Base-by-base conservation (phyloP, 2,113 vertebrate species). In the Phaethornis superciliosus region DNA sequence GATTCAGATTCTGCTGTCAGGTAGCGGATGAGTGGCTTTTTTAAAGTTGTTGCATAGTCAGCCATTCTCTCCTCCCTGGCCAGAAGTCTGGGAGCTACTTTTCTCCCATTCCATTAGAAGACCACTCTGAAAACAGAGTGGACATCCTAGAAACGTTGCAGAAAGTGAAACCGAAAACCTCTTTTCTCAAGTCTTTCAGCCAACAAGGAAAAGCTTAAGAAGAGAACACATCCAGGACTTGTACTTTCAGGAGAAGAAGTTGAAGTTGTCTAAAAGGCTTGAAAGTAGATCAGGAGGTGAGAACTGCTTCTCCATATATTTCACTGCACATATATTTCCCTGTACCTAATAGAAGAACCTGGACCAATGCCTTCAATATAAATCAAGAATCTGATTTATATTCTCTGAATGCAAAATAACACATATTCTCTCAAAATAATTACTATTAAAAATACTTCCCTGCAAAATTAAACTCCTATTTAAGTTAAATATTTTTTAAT, bases 121-220 rank as follows among this genome's bases (percentile, higher is more conserved):
- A 99, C 76, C 97, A 98, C 93, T 97, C 98, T 94, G 99, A 98
- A 97, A 99, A 99, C 93, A 99, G 99, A 97, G 99, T 99, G 97
- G 99, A 99, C 97, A 99, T 99, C 96, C 97, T 99, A 97, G 99
- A 99, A 96, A 98, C 99, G 96, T 98, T 99, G 90, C 99, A 99
- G 96, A 99, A 99, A 97, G 99, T 99, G 97, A 99, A 99, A 98
- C 96, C 98, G 99, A 97, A 99, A 99, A 95, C 99, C 99, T 81
- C 98, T 99, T 91, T 98, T 99, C 81, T 99, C 99, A 92, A 99
- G 98, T 86, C 98, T 99, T 83, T 99, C 99, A 64, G 99, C 98
- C 96, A 99, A 99, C 97, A 99, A 99, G 95, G 99, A 99, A 96
- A 98, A 98, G 71, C 98, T 99, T 92, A 98, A 98, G 93, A 99